phyloP scores from a whole-genome alignment of 2,113 vertebrate species.

The Tor tambroides region DNA sequence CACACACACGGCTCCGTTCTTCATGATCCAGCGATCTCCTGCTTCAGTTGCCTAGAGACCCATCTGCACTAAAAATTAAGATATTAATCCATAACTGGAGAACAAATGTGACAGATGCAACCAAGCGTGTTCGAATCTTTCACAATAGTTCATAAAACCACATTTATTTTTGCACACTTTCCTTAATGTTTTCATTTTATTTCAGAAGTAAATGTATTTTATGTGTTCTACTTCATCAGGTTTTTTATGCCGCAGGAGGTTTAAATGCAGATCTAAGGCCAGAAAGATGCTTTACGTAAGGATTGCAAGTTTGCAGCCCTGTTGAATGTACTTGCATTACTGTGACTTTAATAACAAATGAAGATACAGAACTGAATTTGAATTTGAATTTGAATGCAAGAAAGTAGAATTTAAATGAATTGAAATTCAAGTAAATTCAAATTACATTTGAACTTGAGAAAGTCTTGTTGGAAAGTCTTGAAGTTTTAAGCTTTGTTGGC shows the following conservation, averaged over 20 bases:
- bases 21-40: slow-evolving; percentile 1
- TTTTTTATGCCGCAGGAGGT: not conserved
- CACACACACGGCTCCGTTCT: slow-evolving; percentile 1
- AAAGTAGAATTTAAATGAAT: not conserved
- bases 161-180: not conserved
- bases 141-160: not conserved
- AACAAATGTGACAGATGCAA: slow-evolving; percentile 30
- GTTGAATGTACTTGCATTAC: not conserved
- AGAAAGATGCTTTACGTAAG: not conserved
- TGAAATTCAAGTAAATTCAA: no score
- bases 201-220: not conserved
- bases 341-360: not conserved
- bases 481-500: no score
- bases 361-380: not conserved
- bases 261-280: not conserved
- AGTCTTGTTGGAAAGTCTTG: no score
- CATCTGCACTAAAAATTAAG: slow-evolving; percentile 25
- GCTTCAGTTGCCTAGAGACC: slow-evolving; percentile 40
- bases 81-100: slow-evolving; percentile 1
- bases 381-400: not conserved
- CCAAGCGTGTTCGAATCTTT: not conserved
- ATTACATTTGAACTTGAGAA: no score
- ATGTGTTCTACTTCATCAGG: not conserved
- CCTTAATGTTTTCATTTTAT: not conserved
- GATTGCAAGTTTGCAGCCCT: not conserved